Percentiles rank a stretch among this genome's conserved stretches.
phyloP scores from a whole-genome alignment of 2,797 vertebrate genomes.

The Eupleurogrammus muticus region DNA sequence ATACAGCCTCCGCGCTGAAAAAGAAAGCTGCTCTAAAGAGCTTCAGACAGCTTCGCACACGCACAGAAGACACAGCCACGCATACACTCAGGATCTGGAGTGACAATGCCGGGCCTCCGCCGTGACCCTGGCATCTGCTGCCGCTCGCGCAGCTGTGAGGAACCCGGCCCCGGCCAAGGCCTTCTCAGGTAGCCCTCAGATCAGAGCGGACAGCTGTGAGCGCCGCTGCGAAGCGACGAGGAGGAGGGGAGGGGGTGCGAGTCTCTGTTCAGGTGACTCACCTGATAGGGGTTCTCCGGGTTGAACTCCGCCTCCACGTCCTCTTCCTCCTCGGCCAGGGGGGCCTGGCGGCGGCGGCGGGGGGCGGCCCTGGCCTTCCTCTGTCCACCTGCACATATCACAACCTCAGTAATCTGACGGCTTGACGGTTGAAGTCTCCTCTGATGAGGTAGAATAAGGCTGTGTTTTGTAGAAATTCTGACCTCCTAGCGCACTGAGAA shows the following conservation, averaged over 20 bases:
- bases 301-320: slow-evolving; percentile 83
- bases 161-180: slow-evolving; percentile 27
- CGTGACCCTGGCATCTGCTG: slow-evolving; percentile 82
- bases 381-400: slow-evolving; percentile 85
- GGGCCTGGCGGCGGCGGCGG: slow-evolving; percentile 83
- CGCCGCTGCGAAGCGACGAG: not conserved
- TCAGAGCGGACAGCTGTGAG: slow-evolving; percentile 60
- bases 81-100: slow-evolving; percentile 69
- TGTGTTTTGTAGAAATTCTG: slow-evolving; percentile 61
- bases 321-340: slow-evolving; percentile 68
- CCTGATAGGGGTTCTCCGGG: slow-evolving; percentile 93
- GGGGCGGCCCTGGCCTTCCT: slow-evolving; percentile 86
- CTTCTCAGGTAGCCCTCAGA: slow-evolving; percentile 60
- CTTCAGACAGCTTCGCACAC: slow-evolving; percentile 43
- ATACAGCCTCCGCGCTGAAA: slow-evolving; percentile 69
- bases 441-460: slow-evolving; percentile 53
- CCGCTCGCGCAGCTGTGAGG: slow-evolving; percentile 71
- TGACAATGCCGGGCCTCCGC: slow-evolving; percentile 68
- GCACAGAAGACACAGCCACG: slow-evolving; percentile 55
- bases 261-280: slow-evolving; percentile 80
- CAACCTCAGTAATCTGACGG: slow-evolving; percentile 54
- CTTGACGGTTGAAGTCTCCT: too few species aligned
- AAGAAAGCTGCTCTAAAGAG: slow-evolving; percentile 51
- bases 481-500: slow-evolving; percentile 54
- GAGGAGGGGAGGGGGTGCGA: not conserved